Percentiles rank a stretch among this genome's conserved stretches.
Conservation (phyloP, 2,888 invertebrate genomes). For the Troilus luridus region DNA sequence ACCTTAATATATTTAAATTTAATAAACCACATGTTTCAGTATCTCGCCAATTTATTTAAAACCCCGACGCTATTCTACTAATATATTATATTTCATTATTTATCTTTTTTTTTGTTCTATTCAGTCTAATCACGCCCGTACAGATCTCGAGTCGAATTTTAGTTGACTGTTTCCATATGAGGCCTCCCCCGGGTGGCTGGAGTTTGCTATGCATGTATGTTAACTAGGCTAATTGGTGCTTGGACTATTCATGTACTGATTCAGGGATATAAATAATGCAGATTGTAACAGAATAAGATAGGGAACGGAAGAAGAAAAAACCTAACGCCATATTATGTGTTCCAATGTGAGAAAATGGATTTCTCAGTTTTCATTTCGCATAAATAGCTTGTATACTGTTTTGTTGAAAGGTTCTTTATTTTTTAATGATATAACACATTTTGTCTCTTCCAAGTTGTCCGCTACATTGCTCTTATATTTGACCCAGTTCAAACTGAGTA, state of each 20-base stretch:
- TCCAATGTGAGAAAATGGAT: neutral
- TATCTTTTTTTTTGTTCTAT: too few species aligned
- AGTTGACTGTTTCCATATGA: neutral
- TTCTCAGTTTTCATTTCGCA: neutral
- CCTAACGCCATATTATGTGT: neutral
- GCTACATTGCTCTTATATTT: too few species aligned
- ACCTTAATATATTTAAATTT: too few species aligned
- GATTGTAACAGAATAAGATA: neutral
- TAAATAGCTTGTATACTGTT: neutral
- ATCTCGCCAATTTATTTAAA: too few species aligned
- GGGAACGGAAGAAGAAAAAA: neutral
- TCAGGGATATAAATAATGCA: neutral
- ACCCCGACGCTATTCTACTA: too few species aligned
- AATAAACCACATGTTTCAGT: too few species aligned
- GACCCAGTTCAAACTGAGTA: too few species aligned
- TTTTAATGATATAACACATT: neutral
- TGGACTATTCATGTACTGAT: constrained; percentile 19
- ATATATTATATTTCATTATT: too few species aligned
- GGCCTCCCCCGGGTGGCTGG: neutral
- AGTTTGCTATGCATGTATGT: neutral
- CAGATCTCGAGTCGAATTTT: neutral
- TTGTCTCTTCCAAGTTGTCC: too few species aligned
- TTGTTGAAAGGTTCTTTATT: neutral
- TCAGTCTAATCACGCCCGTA: too few species aligned
- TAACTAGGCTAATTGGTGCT: neutral